Evolutionary conservation across 2,113 vertebrate species (phyloP).

Genomic region (Amblyornis subalaris): DNA sequence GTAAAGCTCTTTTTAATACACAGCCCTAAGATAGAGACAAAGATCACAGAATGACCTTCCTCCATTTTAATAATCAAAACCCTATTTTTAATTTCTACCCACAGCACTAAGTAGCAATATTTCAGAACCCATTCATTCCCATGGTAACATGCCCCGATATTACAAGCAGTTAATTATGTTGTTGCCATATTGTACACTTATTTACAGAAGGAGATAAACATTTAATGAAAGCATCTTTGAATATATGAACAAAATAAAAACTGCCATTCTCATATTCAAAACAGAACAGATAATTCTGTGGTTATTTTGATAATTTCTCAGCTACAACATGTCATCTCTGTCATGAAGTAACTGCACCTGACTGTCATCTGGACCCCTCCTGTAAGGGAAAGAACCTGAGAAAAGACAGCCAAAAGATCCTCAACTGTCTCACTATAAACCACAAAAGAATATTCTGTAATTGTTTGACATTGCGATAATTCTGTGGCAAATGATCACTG

Average conservation of each 20-base stretch:
- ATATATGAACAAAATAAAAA: constrained; percentile 43
- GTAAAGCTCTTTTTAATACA: not conserved
- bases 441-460: not conserved
- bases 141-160: constrained; percentile 41
- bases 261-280: not conserved
- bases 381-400: not conserved
- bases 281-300: not conserved
- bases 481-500: not conserved
- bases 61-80: not conserved
- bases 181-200: constrained; percentile 10
- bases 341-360: not conserved
- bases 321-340: not conserved
- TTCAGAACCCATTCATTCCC: constrained; percentile 38
- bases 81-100: not conserved
- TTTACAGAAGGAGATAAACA: constrained; percentile 32
- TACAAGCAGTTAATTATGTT: constrained; percentile 49
- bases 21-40: not conserved
- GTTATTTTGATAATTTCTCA: not conserved
- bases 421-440: not conserved
- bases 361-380: not conserved
- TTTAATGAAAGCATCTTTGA: constrained; percentile 44
- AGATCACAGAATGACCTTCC: not conserved
- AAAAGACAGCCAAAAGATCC: not conserved
- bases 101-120: not conserved
- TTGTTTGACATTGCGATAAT: not conserved